Conservation (phyloP, 2,888 invertebrate species). For the Bombylius major region DNA sequence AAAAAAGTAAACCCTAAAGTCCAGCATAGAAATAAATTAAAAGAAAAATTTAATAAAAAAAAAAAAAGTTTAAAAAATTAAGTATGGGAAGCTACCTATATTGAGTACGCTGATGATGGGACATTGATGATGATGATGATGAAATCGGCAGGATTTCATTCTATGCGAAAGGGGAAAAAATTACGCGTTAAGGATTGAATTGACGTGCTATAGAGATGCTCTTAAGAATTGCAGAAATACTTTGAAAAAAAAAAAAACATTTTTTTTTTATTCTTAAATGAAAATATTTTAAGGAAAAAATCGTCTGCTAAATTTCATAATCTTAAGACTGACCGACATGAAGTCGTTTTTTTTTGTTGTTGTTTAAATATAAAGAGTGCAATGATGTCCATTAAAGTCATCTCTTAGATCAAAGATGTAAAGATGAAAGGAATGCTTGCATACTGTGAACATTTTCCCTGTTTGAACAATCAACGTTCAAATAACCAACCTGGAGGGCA, state of each 20-base stretch:
- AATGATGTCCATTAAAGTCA: conserved; percentile 7
- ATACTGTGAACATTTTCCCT: conserved; percentile 1
- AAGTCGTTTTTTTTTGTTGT: not conserved
- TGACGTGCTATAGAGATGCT: too few relatives aligned
- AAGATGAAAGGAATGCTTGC: conserved; percentile 2
- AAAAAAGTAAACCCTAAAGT: too few relatives aligned
- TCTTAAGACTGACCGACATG: conserved; percentile 8
- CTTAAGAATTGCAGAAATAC: not conserved
- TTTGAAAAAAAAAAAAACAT: not conserved
- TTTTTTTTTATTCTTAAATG: not conserved
- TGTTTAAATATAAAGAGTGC: not conserved
- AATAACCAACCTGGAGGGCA: not conserved
- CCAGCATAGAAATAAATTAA: too few relatives aligned
- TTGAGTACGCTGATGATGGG: too few relatives aligned
- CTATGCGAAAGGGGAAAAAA: too few relatives aligned
- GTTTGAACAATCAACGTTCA: not conserved
- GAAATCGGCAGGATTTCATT: too few relatives aligned
- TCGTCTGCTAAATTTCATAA: conserved; percentile 12
- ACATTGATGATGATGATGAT: too few relatives aligned
- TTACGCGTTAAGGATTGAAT: too few relatives aligned
- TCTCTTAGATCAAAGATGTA: not conserved
- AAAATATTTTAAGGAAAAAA: conserved; percentile 1
- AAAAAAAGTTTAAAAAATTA: too few relatives aligned
- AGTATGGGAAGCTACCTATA: too few relatives aligned
- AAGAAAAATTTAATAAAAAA: too few relatives aligned